phyloP scores from a whole-genome alignment of 2,888 invertebrate genomes.

The Papilio demoleus region DNA sequence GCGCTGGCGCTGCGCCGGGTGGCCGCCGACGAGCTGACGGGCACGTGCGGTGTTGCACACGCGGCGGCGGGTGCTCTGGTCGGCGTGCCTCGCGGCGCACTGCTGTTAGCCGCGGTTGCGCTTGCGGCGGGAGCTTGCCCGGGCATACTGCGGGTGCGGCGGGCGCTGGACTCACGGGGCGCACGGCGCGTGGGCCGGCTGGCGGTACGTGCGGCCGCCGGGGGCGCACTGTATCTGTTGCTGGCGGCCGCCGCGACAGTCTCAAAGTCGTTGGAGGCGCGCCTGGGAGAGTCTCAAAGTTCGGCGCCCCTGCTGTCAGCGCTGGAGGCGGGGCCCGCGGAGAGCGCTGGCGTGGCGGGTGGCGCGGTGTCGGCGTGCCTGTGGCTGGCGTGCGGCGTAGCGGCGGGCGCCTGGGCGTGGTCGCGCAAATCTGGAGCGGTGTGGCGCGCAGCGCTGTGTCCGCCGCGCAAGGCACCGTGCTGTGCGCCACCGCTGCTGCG shows the following conservation, averaged over 20 bases:
- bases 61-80: constrained; percentile 85
- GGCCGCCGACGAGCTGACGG: constrained; percentile 91
- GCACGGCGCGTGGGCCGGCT: constrained; percentile 88
- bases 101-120: constrained; percentile 87
- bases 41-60: constrained; percentile 89
- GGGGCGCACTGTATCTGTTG: constrained; percentile 89
- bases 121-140: constrained; percentile 89
- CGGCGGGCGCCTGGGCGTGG: constrained; percentile 87
- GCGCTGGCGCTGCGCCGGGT: constrained; percentile 91
- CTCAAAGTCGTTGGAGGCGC: constrained; percentile 86
- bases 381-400: constrained; percentile 85
- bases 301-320: too few relatives aligned
- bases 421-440: constrained; percentile 83
- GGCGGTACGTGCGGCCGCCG: constrained; percentile 90
- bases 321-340: too few relatives aligned
- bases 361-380: constrained; percentile 83
- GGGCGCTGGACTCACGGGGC: constrained; percentile 80
- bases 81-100: constrained; percentile 84
- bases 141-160: constrained; percentile 89
- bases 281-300: constrained; percentile 76
- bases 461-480: constrained; percentile 71
- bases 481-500: constrained; percentile 70
- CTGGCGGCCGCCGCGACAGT: constrained; percentile 89
- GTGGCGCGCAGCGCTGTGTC: constrained; percentile 82
- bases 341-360: neutral